Evolutionary conservation across 2,888 invertebrate species (phyloP).

Genomic region (Copidosoma aretas): DNA sequence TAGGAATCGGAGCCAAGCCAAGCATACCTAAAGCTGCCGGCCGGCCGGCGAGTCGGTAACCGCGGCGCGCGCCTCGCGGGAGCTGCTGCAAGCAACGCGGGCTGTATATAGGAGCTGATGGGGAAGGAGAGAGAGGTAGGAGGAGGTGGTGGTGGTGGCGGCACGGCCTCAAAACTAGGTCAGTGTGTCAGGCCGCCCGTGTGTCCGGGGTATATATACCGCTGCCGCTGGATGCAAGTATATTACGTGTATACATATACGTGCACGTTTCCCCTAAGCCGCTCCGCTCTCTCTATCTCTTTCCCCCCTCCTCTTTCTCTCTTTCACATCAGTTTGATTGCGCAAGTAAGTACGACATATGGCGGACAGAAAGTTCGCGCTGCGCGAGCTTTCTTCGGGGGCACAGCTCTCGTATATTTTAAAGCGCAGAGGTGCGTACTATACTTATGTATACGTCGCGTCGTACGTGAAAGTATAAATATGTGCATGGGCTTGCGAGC

Average conservation of each 20-base stretch:
- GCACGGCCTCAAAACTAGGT: slow-evolving; percentile 38
- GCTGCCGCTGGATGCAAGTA: slow-evolving; percentile 11
- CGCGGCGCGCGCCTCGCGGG: too few species aligned
- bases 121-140: not conserved
- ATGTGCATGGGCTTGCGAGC: not conserved
- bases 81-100: too few species aligned
- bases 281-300: slow-evolving; percentile 1
- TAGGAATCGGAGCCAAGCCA: too few species aligned
- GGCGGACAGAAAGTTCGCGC: not conserved
- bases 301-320: too few species aligned
- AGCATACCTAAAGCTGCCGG: too few species aligned
- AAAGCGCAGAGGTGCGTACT: too few species aligned
- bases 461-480: not conserved
- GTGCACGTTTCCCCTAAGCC: slow-evolving; percentile 38
- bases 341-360: slow-evolving; percentile 29
- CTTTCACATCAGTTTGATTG: slow-evolving; percentile 40
- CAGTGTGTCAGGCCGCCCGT: slow-evolving; percentile 44
- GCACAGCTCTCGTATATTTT: not conserved
- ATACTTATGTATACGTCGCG: too few species aligned
- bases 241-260: not conserved
- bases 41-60: too few species aligned
- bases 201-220: slow-evolving; percentile 38
- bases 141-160: not conserved
- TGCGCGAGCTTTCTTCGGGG: not conserved
- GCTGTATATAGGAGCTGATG: not conserved